These are phyloP conservation scores for Ciconia maguari DNA, from an alignment of 2,113 vertebrate genomes.

Conservation along the genomic window DNA sequence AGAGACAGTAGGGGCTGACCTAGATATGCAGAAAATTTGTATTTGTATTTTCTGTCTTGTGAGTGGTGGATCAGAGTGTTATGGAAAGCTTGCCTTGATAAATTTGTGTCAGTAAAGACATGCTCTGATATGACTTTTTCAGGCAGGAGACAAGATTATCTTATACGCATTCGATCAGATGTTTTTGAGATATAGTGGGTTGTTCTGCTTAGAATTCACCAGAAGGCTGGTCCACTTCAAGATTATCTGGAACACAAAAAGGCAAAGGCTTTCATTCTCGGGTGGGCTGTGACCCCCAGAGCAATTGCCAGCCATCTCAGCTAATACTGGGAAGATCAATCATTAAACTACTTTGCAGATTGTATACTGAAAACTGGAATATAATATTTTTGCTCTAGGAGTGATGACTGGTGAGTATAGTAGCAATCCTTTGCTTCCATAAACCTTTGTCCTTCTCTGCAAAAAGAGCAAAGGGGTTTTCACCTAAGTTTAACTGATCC, in stretches of 20 bases:
- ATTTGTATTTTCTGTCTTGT: not conserved
- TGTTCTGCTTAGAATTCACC: not conserved
- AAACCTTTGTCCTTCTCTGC: not conserved
- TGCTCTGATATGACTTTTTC: not conserved
- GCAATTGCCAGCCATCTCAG: not conserved
- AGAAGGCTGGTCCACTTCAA: not conserved
- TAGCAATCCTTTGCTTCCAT: not conserved
- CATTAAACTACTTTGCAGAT: not conserved
- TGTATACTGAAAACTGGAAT: not conserved
- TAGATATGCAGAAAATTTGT: not conserved
- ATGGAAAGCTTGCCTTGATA: not conserved
- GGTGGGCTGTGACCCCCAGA: not conserved
- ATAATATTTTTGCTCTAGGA: not conserved
- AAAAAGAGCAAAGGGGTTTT: not conserved
- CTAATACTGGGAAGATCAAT: not conserved
- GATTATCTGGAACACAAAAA: not conserved
- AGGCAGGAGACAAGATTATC: not conserved
- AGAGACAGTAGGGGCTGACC: not conserved
- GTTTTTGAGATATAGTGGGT: not conserved
- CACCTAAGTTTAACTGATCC: not conserved
- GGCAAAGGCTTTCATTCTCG: not conserved
- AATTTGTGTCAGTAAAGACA: not conserved
- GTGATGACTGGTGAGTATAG: not conserved
- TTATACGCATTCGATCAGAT: accelerated
- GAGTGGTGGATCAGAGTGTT: not conserved